Percentiles rank a stretch among this genome's conserved stretches.
Conservation (phyloP, 2,113 vertebrate species). For the Oriolus oriolus region DNA sequence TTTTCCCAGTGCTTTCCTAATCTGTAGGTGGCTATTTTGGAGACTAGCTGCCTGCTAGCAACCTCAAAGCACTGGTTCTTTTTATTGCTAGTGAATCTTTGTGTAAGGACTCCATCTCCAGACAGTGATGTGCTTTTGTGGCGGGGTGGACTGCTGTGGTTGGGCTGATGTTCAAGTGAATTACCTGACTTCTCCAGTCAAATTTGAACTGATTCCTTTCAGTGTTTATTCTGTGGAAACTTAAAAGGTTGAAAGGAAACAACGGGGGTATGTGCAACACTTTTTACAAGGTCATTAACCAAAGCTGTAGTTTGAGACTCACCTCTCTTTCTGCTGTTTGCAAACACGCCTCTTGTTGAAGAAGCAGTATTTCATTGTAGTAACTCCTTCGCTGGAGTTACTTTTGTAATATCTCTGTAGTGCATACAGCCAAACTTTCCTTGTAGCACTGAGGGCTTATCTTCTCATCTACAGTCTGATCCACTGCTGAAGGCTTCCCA, state of each 20-base stretch:
- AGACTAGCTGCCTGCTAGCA: not conserved
- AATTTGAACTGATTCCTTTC: not conserved
- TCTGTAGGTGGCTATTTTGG: not conserved
- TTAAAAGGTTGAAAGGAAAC: not conserved
- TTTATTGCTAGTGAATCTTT: not conserved
- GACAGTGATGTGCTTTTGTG: not conserved
- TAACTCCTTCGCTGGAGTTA: not conserved
- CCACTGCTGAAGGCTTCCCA: not conserved
- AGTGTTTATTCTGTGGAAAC: not conserved
- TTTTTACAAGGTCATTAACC: not conserved
- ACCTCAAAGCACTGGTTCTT: not conserved
- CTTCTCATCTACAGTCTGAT: not conserved
- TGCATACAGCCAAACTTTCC: not conserved
- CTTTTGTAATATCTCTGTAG: not conserved
- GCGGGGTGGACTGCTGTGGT: fast-evolving
- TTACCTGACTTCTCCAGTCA: not conserved
- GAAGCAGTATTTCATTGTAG: not conserved
- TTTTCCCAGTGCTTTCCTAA: not conserved
- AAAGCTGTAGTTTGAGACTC: not conserved
- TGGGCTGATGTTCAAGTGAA: not conserved
- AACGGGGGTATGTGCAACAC: fast-evolving
- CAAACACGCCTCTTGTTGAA: not conserved
- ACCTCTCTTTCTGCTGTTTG: not conserved
- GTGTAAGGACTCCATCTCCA: not conserved
- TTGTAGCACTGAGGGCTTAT: not conserved